Base-by-base conservation (phyloP, 2,113 vertebrate species). In the human region DNA sequence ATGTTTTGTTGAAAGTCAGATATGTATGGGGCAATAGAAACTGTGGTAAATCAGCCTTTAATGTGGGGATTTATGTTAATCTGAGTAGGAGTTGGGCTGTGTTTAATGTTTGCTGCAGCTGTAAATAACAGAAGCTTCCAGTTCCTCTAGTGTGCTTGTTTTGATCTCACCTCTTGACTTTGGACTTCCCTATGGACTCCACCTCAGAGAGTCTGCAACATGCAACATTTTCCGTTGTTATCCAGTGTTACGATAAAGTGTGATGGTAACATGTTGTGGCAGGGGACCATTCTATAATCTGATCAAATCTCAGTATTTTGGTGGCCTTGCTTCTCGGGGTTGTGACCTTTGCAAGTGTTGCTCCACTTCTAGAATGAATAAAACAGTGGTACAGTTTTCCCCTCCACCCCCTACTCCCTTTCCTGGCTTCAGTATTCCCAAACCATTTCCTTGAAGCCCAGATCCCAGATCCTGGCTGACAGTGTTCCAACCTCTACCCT, bases 211-310 rank as follows among this genome's bases (percentile, higher is more conserved):
- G 64, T 50, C 11, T 79, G 25, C 22, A 16, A 45, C 79, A n/a
- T 32, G 16, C 16, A 32, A 20, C 45, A 27, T 27, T 43, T 22
- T 27, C 52, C 32, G 40, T 72, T 59, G 9, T 64, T 43, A 52
- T 16, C 40, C 3, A 25, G 32, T 32, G 1, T 43, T 27, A 17
- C 13, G 6, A 3, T 32, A 6, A 50, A 12, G 5, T 6, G 1
- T 3, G 13, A 64, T 10, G 48, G 40, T 13, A 38, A 5, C 9
- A 50, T 3, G 2, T 35, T 2, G 2, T 20, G 32, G 23, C 9
- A 17, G 13, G n/a, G 25, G 17, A 14, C 9, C 11, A 5, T 45
- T 64, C n/a, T 12, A 8, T 30, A 30, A n/a, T n/a, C 12, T n/a
- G 55, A 30, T 23, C 22, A 25, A 30, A 61, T 52, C 83, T 61